Base-by-base conservation (phyloP, 2,113 vertebrate genomes). In the Cardinalis cardinalis region DNA sequence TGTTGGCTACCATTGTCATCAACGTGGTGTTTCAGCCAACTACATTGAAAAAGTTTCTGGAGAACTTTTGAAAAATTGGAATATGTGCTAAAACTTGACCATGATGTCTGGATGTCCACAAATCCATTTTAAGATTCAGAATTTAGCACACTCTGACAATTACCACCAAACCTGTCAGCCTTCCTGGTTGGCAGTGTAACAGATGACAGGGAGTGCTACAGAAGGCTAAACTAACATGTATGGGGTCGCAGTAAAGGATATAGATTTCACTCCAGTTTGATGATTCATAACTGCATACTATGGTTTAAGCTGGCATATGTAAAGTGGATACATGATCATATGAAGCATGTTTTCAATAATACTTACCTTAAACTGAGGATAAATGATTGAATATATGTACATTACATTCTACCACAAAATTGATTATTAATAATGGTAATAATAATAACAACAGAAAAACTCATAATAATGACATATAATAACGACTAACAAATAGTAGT, bases 1-100 rank as follows among this genome's bases (percentile, higher is more conserved):
- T 40, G 4, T 10, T 56, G 51, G 5, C 10, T n/a, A 3, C 12
- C 1, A 0, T 3, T 53, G 13, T 26, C 6, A 4, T 20, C 36
- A 43, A 24, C 3, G 15, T 52, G 14, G 9, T 20, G 4, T 44
- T 72, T 56, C 46, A 79, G 13, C 4, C 43, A 7, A 15, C 5
- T 13, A 8, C 5, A 14, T 4, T 25, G 2, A 15, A n/a, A 44
- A 68, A 23, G 3, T 20, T 68, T 75, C 41, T 38, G 28, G n/a
- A 41, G 78, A 9, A 32, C 4, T 56, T 78, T 32, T n/a, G 4
- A 41, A 56, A 55, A 73, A 26, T n/a, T 70, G 2, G 8, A 41
- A 7, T 46, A 34, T 12, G 5, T 36, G 14, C 6, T 46, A 49
- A 83, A 92, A 61, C 31, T 34, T 2, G 1, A 72, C 6, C 12